Conservation (phyloP, 2,113 vertebrate genomes). For the Ginglymostoma cirratum region DNA sequence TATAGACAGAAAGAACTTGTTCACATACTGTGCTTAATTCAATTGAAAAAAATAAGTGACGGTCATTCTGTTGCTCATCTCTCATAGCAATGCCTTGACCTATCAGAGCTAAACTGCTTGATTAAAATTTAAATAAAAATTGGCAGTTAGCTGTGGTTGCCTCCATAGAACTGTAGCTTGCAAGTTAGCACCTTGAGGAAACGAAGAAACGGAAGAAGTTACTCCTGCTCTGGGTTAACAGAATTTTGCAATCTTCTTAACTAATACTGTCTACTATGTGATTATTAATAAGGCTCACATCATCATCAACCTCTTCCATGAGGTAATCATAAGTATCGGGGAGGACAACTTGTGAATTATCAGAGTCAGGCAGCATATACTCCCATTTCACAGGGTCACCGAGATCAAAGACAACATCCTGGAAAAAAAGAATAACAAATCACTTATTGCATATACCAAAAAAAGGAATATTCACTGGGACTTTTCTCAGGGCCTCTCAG, state of each 20-base stretch:
- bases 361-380: conserved; percentile 54
- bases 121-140: too few species aligned
- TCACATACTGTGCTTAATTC: too few species aligned
- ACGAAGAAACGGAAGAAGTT: not conserved
- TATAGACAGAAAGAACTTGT: too few species aligned
- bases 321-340: conserved; percentile 37
- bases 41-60: too few species aligned
- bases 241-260: not conserved
- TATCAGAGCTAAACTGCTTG: too few species aligned
- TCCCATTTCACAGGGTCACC: conserved; percentile 70
- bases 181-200: not conserved
- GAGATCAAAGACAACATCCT: conserved; percentile 78
- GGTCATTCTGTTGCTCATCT: too few species aligned
- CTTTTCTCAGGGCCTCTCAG: not conserved
- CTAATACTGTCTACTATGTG: not conserved
- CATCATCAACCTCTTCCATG: conserved; percentile 40
- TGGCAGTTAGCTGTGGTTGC: not conserved
- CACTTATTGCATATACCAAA: not conserved
- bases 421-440: not conserved
- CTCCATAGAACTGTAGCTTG: not conserved
- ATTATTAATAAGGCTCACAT: conserved; percentile 48
- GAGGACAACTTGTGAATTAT: conserved; percentile 42
- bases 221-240: not conserved
- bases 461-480: not conserved
- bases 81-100: too few species aligned